These are phyloP conservation scores for Clupea harengus DNA, from an alignment of 2,113 vertebrate genomes.

Conservation along the genomic window DNA sequence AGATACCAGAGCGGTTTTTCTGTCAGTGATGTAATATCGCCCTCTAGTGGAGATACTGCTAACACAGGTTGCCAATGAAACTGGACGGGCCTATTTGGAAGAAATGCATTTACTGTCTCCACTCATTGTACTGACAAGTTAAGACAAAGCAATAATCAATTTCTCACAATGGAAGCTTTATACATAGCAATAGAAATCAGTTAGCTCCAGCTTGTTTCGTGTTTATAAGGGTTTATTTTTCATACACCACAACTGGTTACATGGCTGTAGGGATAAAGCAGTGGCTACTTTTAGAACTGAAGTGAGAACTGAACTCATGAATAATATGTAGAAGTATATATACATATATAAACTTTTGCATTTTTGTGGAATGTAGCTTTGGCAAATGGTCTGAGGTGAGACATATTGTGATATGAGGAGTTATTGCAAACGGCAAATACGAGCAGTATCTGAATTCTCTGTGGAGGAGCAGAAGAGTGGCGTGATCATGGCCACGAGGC, in stretches of 20 bases:
- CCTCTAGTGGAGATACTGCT: slow-evolving; percentile 30
- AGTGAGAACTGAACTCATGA: background rate
- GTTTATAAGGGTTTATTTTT: background rate
- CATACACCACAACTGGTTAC: background rate
- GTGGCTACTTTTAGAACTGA: background rate
- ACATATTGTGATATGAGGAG: background rate
- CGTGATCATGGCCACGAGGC: background rate
- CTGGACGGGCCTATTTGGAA: background rate
- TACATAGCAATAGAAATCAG: background rate
- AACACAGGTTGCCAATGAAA: background rate
- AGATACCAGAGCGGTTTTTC: background rate
- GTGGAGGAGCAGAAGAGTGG: background rate
- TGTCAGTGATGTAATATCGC: background rate
- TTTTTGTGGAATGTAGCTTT: background rate
- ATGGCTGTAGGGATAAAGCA: background rate
- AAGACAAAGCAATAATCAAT: background rate
- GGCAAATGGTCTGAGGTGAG: background rate
- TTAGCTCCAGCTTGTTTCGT: background rate
- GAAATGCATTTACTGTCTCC: background rate
- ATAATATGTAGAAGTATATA: background rate
- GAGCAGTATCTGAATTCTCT: background rate
- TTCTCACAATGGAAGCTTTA: background rate
- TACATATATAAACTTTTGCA: background rate
- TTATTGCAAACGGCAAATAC: background rate
- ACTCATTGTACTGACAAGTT: background rate